phyloP scores from a whole-genome alignment of 1,140 invertebrate genomes.

The Neodiprion virginianus region DNA sequence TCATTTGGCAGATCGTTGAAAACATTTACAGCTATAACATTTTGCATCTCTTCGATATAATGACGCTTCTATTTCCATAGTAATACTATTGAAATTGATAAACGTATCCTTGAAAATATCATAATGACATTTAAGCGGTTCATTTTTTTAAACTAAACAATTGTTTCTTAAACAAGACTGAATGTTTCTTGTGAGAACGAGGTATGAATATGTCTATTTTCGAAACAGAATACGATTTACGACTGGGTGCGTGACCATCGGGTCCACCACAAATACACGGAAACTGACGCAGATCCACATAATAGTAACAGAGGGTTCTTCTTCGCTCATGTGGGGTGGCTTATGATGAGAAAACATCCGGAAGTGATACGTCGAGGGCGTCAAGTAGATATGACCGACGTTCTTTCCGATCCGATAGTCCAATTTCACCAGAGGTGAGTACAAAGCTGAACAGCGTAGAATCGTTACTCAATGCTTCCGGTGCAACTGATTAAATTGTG shows the following conservation, averaged over 20 bases:
- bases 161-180: no score
- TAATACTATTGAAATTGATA: no score
- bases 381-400: conserved; percentile 80
- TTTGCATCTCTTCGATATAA: no score
- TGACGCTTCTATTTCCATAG: no score
- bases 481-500: no score
- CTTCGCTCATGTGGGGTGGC: conserved; percentile 91
- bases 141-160: no score
- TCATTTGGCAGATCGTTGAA: no score
- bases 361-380: conserved; percentile 77
- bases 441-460: not conserved
- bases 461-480: no score
- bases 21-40: no score
- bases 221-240: conserved; percentile 66
- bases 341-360: conserved; percentile 85
- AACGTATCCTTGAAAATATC: no score
- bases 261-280: conserved; percentile 89
- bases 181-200: no score
- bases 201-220: not conserved
- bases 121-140: no score
- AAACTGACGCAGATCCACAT: conserved; percentile 91
- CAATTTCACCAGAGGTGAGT: conserved; percentile 74
- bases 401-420: conserved; percentile 77
- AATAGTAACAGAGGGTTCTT: conserved; percentile 90
- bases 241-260: conserved; percentile 83